Evolutionary conservation across 1,140 invertebrate species (phyloP).

Genomic region (Drosophila sechellia): DNA sequence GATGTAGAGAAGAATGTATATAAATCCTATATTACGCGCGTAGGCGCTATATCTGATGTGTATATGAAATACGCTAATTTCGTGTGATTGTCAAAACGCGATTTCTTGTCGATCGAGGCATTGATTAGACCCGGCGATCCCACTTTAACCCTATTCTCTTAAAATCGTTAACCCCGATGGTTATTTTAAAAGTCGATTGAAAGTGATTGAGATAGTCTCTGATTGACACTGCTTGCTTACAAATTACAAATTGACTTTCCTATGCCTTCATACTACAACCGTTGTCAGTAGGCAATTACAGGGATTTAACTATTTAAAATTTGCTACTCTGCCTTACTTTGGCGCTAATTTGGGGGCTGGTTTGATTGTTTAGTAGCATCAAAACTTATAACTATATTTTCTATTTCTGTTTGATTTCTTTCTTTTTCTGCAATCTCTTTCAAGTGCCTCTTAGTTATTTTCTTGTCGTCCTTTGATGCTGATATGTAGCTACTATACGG

Average conservation of each 20-base stretch:
- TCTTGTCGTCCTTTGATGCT: slow-evolving; percentile 43
- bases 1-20: slow-evolving; percentile 52
- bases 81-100: slow-evolving; percentile 85
- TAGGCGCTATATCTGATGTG: slow-evolving; percentile 35
- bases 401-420: slow-evolving; percentile 35
- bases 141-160: slow-evolving; percentile 35
- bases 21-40: slow-evolving; percentile 43
- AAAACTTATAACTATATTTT: slow-evolving; percentile 21
- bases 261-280: slow-evolving; percentile 55
- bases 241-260: slow-evolving; percentile 63
- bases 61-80: slow-evolving; percentile 80
- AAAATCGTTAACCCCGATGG: slow-evolving; percentile 30
- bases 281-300: slow-evolving; percentile 27
- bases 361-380: slow-evolving; percentile 19
- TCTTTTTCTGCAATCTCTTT: slow-evolving; percentile 5
- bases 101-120: slow-evolving; percentile 77
- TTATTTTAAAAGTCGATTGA: slow-evolving; percentile 4
- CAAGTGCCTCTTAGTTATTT: slow-evolving; percentile 39
- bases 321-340: background rate
- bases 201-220: slow-evolving; percentile 29
- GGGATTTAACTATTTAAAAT: slow-evolving; percentile 8
- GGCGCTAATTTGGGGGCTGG: slow-evolving; percentile 5
- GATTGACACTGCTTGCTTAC: slow-evolving; percentile 61
- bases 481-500: slow-evolving; percentile 75
- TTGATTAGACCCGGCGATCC: slow-evolving; percentile 62